These are phyloP conservation scores for Phyllotis vaccarum DNA, from an alignment of 2,797 vertebrate species.

Conservation along the genomic window DNA sequence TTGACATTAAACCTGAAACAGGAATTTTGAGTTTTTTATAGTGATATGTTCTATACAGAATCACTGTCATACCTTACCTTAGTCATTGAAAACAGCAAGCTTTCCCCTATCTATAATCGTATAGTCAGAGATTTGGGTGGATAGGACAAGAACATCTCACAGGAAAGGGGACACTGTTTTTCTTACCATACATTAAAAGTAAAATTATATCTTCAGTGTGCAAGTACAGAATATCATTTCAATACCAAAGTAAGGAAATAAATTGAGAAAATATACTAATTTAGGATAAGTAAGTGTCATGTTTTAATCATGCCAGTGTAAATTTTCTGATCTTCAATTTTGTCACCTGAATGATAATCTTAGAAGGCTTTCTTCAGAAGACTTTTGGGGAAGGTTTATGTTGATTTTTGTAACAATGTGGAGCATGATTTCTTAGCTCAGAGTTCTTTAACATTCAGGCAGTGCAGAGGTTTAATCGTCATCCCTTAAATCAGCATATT, in stretches of 20 bases:
- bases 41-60: background rate
- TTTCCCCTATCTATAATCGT: background rate
- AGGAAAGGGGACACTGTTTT: background rate
- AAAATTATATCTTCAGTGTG: slow-evolving; percentile 26
- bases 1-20: slow-evolving; percentile 62
- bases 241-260: background rate
- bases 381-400: background rate
- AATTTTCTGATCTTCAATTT: slow-evolving; percentile 55
- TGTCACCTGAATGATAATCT: slow-evolving; percentile 26
- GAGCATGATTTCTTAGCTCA: slow-evolving; percentile 49
- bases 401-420: background rate
- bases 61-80: background rate
- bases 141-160: background rate
- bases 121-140: background rate
- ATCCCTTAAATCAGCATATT: slow-evolving; percentile 1
- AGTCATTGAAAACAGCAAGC: background rate
- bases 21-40: slow-evolving; percentile 53
- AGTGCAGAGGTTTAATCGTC: slow-evolving; percentile 3
- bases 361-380: background rate
- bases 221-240: slow-evolving; percentile 8
- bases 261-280: slow-evolving; percentile 22
- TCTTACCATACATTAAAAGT: background rate
- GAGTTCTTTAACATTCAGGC: slow-evolving; percentile 43
- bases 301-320: background rate
- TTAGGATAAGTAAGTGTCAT: background rate